Evolutionary conservation across 1,140 invertebrate species (phyloP).

Genomic region (Sarcophaga peregrina): DNA sequence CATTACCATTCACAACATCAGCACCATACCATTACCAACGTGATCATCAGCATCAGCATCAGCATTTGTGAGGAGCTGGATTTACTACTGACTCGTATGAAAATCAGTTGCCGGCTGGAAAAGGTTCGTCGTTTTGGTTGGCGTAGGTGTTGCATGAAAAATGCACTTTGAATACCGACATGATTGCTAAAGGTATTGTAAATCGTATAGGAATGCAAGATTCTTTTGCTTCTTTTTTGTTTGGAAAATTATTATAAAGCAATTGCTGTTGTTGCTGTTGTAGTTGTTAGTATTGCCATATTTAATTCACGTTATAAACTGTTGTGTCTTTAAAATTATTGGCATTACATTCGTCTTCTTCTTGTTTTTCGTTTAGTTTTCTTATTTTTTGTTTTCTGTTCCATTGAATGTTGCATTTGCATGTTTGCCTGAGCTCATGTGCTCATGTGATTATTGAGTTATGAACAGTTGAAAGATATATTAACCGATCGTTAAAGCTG

Average conservation of each 20-base stretch:
- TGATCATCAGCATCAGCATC: no score
- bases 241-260: background rate
- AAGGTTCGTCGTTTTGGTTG: no score
- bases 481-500: background rate
- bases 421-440: background rate
- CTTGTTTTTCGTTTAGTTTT: no score
- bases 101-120: conserved; percentile 22
- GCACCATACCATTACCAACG: no score
- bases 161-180: conserved; percentile 20
- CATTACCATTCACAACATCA: background rate
- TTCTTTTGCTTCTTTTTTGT: background rate
- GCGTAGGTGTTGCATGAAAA: conserved; percentile 41
- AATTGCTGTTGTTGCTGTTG: no score
- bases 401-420: background rate
- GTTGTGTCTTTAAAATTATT: conserved; percentile 13
- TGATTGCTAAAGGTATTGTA: conserved; percentile 3
- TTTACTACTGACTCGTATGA: background rate
- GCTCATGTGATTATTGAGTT: conserved; percentile 1
- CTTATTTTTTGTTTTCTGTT: no score
- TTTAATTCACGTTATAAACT: background rate
- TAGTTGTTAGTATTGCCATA: no score
- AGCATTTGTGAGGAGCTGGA: no score
- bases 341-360: background rate
- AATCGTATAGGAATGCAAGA: background rate
- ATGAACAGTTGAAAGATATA: conserved; percentile 10